Conservation (phyloP, 2,113 vertebrate species). For the Eulacestoma nigropectus region DNA sequence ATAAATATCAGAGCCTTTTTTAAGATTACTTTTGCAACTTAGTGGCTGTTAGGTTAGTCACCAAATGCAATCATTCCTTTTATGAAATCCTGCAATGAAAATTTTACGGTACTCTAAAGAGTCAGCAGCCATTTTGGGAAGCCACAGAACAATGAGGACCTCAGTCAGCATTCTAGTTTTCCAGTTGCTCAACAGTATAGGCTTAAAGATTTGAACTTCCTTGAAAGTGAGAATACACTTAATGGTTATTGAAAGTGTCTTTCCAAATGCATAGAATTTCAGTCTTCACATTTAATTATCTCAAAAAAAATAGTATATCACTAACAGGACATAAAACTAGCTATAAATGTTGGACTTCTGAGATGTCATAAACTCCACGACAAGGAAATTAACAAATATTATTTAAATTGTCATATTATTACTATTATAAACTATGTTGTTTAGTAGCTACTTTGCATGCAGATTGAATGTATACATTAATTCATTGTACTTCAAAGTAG, state of each 20-base stretch:
- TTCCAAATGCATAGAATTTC: conserved; percentile 55
- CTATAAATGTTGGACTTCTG: conserved; percentile 10
- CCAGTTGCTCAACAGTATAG: not conserved
- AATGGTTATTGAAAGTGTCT: conserved; percentile 57
- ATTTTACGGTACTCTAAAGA: not conserved
- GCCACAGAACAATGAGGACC: not conserved
- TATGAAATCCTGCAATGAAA: not conserved
- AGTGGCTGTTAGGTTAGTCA: not conserved
- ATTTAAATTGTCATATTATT: conserved; percentile 56
- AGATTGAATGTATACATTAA: not conserved
- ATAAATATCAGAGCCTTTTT: not conserved
- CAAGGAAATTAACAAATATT: conserved; percentile 53
- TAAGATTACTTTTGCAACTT: not conserved
- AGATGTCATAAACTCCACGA: conserved; percentile 4
- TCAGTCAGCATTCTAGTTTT: conserved; percentile 4
- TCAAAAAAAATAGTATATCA: not conserved
- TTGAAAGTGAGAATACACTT: conserved; percentile 43
- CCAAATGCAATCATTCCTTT: not conserved
- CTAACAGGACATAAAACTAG: not conserved
- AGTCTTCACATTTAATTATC: conserved; percentile 31
- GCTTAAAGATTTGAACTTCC: conserved; percentile 41
- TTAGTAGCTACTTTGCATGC: not conserved
- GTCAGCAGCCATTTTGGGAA: conserved; percentile 16
- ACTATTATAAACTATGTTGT: conserved; percentile 19
- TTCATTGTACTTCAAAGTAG: not conserved